These are phyloP conservation scores for Tachycineta bicolor DNA, from an alignment of 2,113 vertebrate species.

Conservation along the genomic window DNA sequence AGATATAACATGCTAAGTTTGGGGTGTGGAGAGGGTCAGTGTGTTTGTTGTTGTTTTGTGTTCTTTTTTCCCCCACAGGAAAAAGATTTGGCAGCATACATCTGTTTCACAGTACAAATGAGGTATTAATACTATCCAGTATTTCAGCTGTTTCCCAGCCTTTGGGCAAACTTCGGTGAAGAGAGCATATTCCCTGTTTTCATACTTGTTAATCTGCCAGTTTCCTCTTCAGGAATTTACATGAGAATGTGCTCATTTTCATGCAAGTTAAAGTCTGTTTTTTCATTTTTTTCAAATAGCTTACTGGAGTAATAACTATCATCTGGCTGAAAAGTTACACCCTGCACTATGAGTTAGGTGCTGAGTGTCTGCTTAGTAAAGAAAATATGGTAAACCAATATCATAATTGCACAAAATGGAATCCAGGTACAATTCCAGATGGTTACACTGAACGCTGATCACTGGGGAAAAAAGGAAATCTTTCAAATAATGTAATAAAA, in stretches of 20 bases:
- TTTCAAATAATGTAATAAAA: neutral
- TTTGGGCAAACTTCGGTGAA: constrained; percentile 14
- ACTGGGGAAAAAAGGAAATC: neutral
- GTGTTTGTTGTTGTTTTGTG: neutral
- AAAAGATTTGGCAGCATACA: neutral
- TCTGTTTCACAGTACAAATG: neutral
- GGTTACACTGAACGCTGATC: neutral
- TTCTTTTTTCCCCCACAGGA: neutral
- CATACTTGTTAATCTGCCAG: neutral
- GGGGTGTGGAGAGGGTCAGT: neutral
- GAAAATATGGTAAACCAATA: neutral
- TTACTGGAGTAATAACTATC: neutral
- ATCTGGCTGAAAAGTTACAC: neutral
- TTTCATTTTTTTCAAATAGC: neutral
- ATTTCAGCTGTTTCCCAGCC: neutral
- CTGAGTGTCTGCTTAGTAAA: neutral
- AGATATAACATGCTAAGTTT: neutral
- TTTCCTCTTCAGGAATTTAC: neutral
- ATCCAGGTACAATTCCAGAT: neutral
- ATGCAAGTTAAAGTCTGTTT: neutral
- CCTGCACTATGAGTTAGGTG: neutral
- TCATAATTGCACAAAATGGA: constrained; percentile 2
- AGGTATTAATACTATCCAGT: constrained; percentile 5
- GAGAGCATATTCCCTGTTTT: neutral
- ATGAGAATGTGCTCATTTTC: constrained; percentile 3